Evolutionary conservation across 2,888 invertebrate genomes (phyloP), one percentile per base, ranked within the genome.

Genomic region (Sympetrum striolatum): DNA sequence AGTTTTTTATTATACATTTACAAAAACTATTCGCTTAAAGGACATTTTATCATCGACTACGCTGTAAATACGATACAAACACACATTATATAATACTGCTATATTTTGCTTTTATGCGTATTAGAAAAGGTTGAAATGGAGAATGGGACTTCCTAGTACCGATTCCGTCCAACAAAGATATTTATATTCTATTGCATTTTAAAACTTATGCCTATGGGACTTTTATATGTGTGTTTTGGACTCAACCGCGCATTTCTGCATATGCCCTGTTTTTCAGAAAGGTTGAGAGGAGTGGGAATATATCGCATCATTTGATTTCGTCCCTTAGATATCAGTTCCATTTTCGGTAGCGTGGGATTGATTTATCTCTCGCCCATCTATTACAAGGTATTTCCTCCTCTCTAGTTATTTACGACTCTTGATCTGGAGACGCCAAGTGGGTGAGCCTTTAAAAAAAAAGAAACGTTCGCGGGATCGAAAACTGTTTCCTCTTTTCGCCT

Each of bases 281-380:
- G 10, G 60, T n/a, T 6, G 44, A 8, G 44, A 44, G 60, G n/a
- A n/a, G 31, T 2, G 31, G 31, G 31, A 73, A 73, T 73, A 31
- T 73, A 25, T 73, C 31, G 31, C 73, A 31, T 73, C 73, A 73
- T 73, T 73, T 31, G 73, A 73, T 73, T 73, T 31, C n/a, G n/a
- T 22, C 31, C 73, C 25, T 3, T 4, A 25, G 73, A 73, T 73
- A 73, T 73, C 73, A 73, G 31, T 73, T 73, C 73, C 73, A 31
- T 73, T 73, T 73, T 73, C 73, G 73, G 73, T 12, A 58, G 53
- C 48, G 53, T 6, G 82, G 53, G 58, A 35, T 82, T 86, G 86
- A 86, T 86, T 86, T 86, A 86, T 86, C 37, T 60, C 60, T 18
- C 53, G 86, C 60, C 60, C 86, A 64, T 86, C 60, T 48, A 86